phyloP scores from a whole-genome alignment of 2,113 vertebrate species.

The Amia ocellicauda region DNA sequence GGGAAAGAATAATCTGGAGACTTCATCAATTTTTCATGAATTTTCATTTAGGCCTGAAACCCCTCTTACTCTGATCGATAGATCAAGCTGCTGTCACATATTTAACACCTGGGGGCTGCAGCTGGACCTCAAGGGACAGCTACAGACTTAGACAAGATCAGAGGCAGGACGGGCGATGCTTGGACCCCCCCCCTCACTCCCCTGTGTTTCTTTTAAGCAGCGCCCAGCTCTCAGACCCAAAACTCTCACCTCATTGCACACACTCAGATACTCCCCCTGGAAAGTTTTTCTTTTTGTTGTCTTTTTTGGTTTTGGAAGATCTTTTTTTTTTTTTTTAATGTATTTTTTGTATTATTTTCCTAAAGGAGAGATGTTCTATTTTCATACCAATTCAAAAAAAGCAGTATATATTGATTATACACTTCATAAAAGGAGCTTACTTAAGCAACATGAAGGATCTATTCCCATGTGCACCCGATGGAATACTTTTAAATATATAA shows the following conservation, averaged over 20 bases:
- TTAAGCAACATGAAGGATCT: slow-evolving; percentile 25
- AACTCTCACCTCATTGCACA: slow-evolving; percentile 30
- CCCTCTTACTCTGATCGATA: slow-evolving; percentile 92
- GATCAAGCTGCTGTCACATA: slow-evolving; percentile 90
- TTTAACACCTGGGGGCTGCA: slow-evolving; percentile 86
- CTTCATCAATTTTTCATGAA: slow-evolving; percentile 98
- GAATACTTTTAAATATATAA: slow-evolving; percentile 8
- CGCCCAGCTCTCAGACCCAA: slow-evolving; percentile 17
- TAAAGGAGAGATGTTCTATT: not conserved
- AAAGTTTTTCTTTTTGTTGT: slow-evolving; percentile 14
- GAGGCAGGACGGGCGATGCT: slow-evolving; percentile 32
- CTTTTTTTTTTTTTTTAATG: not conserved
- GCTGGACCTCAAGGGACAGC: slow-evolving; percentile 63
- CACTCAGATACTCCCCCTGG: slow-evolving; percentile 25
- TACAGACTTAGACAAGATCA: slow-evolving; percentile 53
- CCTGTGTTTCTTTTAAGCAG: slow-evolving; percentile 14
- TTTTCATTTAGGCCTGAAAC: slow-evolving; percentile 90
- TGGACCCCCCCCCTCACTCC: slow-evolving; percentile 34
- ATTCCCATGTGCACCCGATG: not conserved
- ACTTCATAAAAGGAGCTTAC: slow-evolving; percentile 28
- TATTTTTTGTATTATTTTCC: accelerated
- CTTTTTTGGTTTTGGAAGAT: too few species aligned
- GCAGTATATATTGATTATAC: slow-evolving; percentile 28
- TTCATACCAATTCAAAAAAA: slow-evolving; percentile 33
- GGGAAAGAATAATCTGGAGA: slow-evolving; percentile 76